Conservation (phyloP, 1,140 invertebrate species). For the Drosophila parvula region DNA sequence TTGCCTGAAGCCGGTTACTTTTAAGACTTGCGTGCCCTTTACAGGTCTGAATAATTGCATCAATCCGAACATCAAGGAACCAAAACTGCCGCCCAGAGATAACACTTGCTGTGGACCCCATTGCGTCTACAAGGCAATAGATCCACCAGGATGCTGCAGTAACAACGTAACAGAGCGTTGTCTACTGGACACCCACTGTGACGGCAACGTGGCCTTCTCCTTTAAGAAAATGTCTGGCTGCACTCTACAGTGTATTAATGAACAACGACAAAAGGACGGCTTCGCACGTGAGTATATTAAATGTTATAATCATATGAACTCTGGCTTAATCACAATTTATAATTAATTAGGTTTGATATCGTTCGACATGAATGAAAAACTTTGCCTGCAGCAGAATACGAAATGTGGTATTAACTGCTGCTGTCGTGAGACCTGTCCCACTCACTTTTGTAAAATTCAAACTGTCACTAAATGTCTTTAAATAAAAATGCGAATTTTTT, state of each 20-base stretch:
- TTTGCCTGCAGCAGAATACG: not conserved
- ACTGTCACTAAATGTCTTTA: constrained; percentile 7
- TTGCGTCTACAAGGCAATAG: not conserved
- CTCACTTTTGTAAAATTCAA: constrained; percentile 29
- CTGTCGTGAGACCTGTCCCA: constrained; percentile 37
- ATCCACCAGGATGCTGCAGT: not conserved
- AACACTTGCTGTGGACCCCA: constrained; percentile 35
- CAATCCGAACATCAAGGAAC: not conserved
- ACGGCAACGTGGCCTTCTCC: not conserved
- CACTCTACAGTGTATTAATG: not conserved
- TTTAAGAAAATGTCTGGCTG: not conserved
- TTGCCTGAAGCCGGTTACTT: not conserved
- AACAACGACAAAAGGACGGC: not conserved
- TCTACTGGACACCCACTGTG: constrained; percentile 33
- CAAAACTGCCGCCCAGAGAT: constrained; percentile 23
- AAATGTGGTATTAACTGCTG: constrained; percentile 45
- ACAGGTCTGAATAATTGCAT: not conserved
- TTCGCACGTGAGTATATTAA: constrained; percentile 3
- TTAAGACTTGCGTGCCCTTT: constrained; percentile 8
- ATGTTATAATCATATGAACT: not conserved
- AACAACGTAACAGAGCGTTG: not conserved
- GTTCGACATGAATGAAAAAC: not conserved
- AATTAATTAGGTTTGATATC: constrained; percentile 8
- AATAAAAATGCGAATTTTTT: not conserved
- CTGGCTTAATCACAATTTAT: not conserved